Evolutionary conservation across 2,797 vertebrate genomes (phyloP), one percentile per base, ranked within the genome.

Genomic region (Poecilia picta): DNA sequence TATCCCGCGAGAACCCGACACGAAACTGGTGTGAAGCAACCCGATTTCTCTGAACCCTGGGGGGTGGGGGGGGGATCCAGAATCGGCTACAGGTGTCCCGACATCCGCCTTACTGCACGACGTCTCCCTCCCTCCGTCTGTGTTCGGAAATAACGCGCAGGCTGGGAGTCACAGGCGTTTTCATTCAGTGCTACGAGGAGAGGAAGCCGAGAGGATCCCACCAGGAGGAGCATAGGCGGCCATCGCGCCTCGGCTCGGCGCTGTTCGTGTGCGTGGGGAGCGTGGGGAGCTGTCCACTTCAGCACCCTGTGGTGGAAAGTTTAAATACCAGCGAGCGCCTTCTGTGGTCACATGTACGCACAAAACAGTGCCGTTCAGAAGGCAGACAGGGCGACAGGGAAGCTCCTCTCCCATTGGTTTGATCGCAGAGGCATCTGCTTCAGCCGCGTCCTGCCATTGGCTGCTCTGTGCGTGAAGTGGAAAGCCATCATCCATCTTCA

Each of bases 301-400:
- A 76, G 84, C 77, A 83, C 85, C 81, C 83, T 68, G 55, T 86
- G 75, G 75, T 79, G 81, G 88, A 80, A 33, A 86, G 89, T 90
- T 94, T 92, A 93, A 93, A 93, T 90, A 91, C 33, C 92, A 84
- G 85, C 70, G 73, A 91, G 89, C 91, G 87, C 90, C 80, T 89
- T 87, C 85, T 71, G 74, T 16, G 80, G 85, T 94, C 93, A 93
- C 92, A 90, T 90, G 93, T 83, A 83, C 75, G 81, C 85, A 78
- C 77, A 74, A 57, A 89, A 83, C 82, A 55, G 72, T 88, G 51
- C 85, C 84, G 83, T 89, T 81, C 79, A 76, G 80, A 78, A 45
- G 62, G 78, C 79, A 75, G 75, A 70, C 79, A 39, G 72, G 74
- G 70, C 79, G 79, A 82, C 71, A 59, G 71, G 80, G 76, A 68